Conservation (phyloP, 2,797 vertebrate species). For the Euthynnus affinis region DNA sequence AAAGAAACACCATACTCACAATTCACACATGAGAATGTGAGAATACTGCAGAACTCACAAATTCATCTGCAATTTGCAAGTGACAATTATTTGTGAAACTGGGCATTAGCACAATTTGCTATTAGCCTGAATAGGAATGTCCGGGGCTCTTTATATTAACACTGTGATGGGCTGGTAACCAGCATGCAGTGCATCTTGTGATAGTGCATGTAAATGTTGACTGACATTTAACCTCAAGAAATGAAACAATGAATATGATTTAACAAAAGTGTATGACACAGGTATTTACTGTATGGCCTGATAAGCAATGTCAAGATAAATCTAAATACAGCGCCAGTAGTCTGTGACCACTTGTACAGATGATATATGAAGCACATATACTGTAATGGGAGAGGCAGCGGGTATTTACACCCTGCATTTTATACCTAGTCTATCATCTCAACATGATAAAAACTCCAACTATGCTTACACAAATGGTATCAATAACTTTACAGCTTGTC, state of each 20-base stretch:
- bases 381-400: neutral
- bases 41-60: too few species aligned
- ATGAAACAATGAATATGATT: neutral
- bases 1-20: too few species aligned
- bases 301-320: constrained; percentile 21
- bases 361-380: constrained; percentile 43
- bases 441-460: constrained; percentile 47
- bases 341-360: constrained; percentile 13
- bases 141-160: neutral
- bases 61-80: too few species aligned
- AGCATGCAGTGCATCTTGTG: neutral
- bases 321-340: neutral
- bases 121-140: neutral
- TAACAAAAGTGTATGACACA: constrained; percentile 5
- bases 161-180: neutral
- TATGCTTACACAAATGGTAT: constrained; percentile 13
- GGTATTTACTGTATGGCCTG: constrained; percentile 14
- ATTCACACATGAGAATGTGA: too few species aligned
- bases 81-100: too few species aligned
- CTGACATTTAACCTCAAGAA: neutral
- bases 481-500: constrained; percentile 45
- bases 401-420: constrained; percentile 33
- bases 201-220: constrained; percentile 2
- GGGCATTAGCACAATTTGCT: too few species aligned
- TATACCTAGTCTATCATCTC: constrained; percentile 40